Conservation (phyloP, 92 coral and sea anemone genomes). For the Siderastrea radians region DNA sequence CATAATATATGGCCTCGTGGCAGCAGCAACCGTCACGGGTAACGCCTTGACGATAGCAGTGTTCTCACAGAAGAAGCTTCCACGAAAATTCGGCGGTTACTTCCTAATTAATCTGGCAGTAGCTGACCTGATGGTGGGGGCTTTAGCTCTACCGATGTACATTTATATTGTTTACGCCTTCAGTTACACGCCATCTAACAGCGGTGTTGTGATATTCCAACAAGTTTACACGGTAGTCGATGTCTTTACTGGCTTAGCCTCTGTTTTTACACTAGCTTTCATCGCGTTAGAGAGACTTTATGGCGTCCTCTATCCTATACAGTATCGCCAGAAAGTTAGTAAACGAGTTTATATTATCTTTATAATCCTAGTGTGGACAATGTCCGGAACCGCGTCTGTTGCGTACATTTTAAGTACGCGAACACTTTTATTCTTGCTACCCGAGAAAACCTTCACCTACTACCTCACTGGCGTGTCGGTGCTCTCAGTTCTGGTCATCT, state of each 20-base stretch:
- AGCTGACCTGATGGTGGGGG: constrained; percentile 87
- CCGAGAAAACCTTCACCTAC: constrained; percentile 53
- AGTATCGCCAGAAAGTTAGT: constrained; percentile 60
- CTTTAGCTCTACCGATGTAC: constrained; percentile 80
- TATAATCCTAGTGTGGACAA: constrained; percentile 62
- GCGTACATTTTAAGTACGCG: constrained; percentile 58
- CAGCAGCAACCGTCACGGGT: constrained; percentile 63
- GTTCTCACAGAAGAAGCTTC: constrained; percentile 63
- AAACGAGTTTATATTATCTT: constrained; percentile 36
- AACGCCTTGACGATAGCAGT: constrained; percentile 72
- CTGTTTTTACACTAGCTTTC: constrained; percentile 78
- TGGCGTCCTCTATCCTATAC: constrained; percentile 72
- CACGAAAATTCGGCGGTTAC: constrained; percentile 65
- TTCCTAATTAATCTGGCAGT: constrained; percentile 77
- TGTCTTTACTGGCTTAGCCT: constrained; percentile 78
- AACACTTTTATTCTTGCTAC: constrained; percentile 45
- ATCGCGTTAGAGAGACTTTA: constrained; percentile 78
- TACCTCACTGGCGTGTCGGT: constrained; percentile 68
- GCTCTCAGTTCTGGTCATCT: constrained; percentile 70
- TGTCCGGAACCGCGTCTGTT: constrained; percentile 61
- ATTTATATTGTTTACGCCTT: constrained; percentile 60
- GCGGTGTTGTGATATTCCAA: constrained; percentile 15
- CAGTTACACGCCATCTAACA: not conserved
- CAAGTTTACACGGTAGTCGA: constrained; percentile 64
- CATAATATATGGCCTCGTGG: constrained; percentile 69